Evolutionary conservation across 2,113 vertebrate species (phyloP), one percentile per base, ranked within the genome.

Genomic region (Prunella fulvescens): DNA sequence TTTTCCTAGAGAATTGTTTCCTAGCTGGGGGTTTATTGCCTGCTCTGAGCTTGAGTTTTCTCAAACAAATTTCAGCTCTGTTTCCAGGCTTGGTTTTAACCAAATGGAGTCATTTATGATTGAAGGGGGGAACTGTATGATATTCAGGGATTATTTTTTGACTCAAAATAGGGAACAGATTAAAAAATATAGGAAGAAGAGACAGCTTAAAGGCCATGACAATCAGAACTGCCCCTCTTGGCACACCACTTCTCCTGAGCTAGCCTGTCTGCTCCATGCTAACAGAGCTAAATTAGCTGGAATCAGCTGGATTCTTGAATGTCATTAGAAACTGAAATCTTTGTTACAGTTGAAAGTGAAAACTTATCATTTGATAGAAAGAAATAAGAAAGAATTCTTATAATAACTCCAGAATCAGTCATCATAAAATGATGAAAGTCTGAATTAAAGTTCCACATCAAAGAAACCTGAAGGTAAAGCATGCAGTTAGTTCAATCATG

Each of bases 401-500:
- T 39, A 77, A 80, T 85, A 88, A n/a, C 65, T 70, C 54, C 39
- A 88, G 67, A 86, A 78, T 66, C 79, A 54, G 25, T 58, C 40
- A 51, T 83, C 26, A 7, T 67, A 81, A 90, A 95, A 69, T 40
- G 45, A 88, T 66, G 54, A 40, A 85, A 77, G 29, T 85, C 60
- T 83, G 82, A 88, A 78, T 83, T 93, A 78, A 90, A 56, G 16
- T 86, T 90, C 24, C 50, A 80, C 72, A 81, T 92, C 64, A 95
- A 86, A 92, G 86, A 84, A 90, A 93, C 47, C 45, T 88, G 64
- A 92, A 92, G 56, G 62, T 77, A 86, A 93, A 37, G 48, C n/a
- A 45, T 88, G 42, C 86, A 81, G 60, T 95, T 92, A 86, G 86
- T 94, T 88, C 67, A 77, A 48, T 39, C 82, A 71, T 64, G 60